Base-by-base conservation (phyloP, 2,113 vertebrate species). In the Ellobius talpinus region DNA sequence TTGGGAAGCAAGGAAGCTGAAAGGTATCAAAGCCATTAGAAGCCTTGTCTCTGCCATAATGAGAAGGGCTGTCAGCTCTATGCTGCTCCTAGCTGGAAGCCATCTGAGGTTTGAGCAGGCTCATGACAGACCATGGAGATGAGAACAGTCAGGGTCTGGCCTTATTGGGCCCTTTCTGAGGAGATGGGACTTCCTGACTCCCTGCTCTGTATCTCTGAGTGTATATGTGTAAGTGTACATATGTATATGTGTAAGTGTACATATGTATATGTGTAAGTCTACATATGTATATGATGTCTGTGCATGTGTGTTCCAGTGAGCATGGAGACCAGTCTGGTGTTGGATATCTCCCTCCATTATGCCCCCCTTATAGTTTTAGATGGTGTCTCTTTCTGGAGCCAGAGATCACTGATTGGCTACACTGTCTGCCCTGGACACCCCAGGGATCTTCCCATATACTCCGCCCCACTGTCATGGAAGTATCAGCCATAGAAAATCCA, bases 11-110 rank as follows among this genome's bases (percentile, higher is more conserved):
- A 52, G 7, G 68, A 8, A 45, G 39, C 13, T 1, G 1, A 42
- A 45, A 50, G 39, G 21, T 4, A 89, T 55, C 5, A 3, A 5
- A 5, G 31, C 29, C n/a, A 26, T 58, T 1, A 9, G 21, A 10
- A 7, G 61, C 26, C 36, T 66, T 10, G 2, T 26, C 19, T 12
- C 42, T 16, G 1, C 52, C 11, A 2, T 14, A 23, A 21, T 5
- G 4, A 1, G 21, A 17, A 0, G 12, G 52, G 23, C 13, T 14
- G 1, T 2, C 7, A n/a, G 16, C 14, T 42, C 55, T 7, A 0
- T 5, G 5, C 10, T 12, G 72, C 19, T 1, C 10, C 1, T 45
- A 52, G 33, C 4, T 63, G 63, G 26, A 21, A 11, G 12, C 6
- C 11, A 0, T 4, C 39, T 9, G 26, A n/a, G 61, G 29, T 10